Percentiles rank a stretch among this genome's conserved stretches.
Conservation (phyloP, 2,797 vertebrate species). For the Masticophis lateralis region DNA sequence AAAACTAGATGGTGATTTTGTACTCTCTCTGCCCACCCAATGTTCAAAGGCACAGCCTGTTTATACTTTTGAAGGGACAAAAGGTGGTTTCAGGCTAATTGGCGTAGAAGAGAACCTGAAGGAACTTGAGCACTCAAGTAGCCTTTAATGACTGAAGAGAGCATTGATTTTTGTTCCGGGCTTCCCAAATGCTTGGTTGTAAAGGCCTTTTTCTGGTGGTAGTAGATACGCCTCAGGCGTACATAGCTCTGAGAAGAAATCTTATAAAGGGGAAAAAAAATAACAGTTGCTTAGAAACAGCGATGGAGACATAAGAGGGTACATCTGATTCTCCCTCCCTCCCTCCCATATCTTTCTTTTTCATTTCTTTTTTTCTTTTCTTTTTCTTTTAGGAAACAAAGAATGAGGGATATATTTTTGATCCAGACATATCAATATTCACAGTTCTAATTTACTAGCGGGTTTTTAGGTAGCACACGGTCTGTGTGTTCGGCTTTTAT, state of each 20-base stretch:
- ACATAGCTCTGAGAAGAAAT: neutral
- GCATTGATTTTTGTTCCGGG: constrained; percentile 1
- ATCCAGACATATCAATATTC: neutral
- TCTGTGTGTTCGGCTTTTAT: neutral
- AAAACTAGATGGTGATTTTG: neutral
- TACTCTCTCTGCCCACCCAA: neutral
- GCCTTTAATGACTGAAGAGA: neutral
- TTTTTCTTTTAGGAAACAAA: neutral
- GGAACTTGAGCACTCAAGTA: neutral
- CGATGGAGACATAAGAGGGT: neutral
- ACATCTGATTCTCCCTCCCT: neutral
- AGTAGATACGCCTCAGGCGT: neutral
- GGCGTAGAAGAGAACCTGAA: neutral
- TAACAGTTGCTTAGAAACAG: neutral
- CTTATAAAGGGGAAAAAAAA: neutral
- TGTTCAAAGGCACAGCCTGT: neutral
- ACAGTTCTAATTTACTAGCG: neutral
- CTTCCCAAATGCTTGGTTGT: neutral
- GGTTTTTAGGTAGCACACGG: neutral
- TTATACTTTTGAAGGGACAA: constrained; percentile 2
- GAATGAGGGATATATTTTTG: neutral
- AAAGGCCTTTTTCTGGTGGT: neutral
- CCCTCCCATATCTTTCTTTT: neutral
- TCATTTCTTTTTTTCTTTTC: neutral
- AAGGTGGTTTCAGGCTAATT: neutral